Base-by-base conservation (phyloP, 2,888 invertebrate species). In the Athrips mouffetella region DNA sequence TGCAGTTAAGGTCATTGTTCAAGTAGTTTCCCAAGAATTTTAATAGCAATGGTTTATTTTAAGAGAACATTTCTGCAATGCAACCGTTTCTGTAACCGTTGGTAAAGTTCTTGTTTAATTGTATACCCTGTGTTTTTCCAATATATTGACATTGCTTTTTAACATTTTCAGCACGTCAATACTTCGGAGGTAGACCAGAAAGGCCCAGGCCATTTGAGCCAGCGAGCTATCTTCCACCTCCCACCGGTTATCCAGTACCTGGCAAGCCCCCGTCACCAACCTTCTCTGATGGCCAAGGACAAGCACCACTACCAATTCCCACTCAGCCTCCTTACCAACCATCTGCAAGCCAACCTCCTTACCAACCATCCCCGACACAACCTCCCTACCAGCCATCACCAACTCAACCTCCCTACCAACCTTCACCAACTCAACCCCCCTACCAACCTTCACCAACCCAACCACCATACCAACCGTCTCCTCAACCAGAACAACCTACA, bases 131-230 rank as follows among this genome's bases (percentile, higher is more conserved):
- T 2, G 6, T 6, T 13, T 15, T 40, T 16, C 6, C 4, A 31
- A n/a, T 6, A 27, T 8, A 27, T 29, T 42, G 18, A 42, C 25
- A 25, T 30, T 30, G 30, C 47, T 29, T 21, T 33, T 53, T 59
- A 52, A 48, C 51, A 47, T 49, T 84, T 83, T 56, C 88, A 93
- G 93, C 91, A 73, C 92, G 93, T 15, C 93, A 93, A 54, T 86
- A 91, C 90, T 92, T 73, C 76, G 92, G 92, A 53, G 90, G 90
- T 50, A 86, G 89, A 50, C 91, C 92, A 1, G 92, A 93, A 63
- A 91, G 89, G 67, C 93, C 93, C n/a, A 83, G 93, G 58, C 93
- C 93, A 0, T 93, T 93, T 70, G 91, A 92, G 69, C 88, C 91
- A 39, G 70, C 80, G 8, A 65, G 65, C 13, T 85, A 85, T 47